Evolutionary conservation across 23 tunicate genomes (phyloP).

Genomic region (Botrylloides violaceus): DNA sequence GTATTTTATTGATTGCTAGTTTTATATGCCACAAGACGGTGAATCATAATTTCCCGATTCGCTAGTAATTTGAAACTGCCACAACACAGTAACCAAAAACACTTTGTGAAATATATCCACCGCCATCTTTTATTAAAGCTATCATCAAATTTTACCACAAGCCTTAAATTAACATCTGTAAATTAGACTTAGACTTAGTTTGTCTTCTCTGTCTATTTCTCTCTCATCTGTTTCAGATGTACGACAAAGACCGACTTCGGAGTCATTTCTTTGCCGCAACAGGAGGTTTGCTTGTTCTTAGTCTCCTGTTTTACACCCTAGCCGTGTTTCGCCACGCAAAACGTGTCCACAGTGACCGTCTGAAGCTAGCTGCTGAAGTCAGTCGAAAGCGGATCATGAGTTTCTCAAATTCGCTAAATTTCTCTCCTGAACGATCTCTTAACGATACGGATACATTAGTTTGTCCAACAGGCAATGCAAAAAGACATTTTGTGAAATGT

Average conservation of each 20-base stretch:
- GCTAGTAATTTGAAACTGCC: no score
- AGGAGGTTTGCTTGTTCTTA: conserved; percentile 42
- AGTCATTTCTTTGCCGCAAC: conserved; percentile 44
- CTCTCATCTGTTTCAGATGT: conserved; percentile 36
- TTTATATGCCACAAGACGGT: no score
- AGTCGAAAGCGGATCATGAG: not conserved
- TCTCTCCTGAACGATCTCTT: not conserved
- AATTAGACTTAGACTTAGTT: no score
- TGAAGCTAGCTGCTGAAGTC: not conserved
- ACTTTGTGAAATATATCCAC: no score
- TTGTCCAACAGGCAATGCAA: not conserved
- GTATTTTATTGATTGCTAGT: no score
- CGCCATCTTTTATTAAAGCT: no score
- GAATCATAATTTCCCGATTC: no score
- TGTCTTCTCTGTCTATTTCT: no score
- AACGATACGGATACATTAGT: not conserved
- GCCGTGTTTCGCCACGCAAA: conserved; percentile 41
- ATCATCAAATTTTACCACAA: no score
- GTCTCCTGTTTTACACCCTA: conserved; percentile 32
- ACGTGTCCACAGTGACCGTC: not conserved
- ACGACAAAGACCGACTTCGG: conserved; percentile 66
- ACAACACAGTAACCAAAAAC: no score
- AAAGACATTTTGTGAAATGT: not conserved
- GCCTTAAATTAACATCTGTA: no score
- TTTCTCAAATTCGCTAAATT: not conserved